Evolutionary conservation across 1,140 invertebrate genomes (phyloP).

Genomic region (Drosophila sproati): DNA sequence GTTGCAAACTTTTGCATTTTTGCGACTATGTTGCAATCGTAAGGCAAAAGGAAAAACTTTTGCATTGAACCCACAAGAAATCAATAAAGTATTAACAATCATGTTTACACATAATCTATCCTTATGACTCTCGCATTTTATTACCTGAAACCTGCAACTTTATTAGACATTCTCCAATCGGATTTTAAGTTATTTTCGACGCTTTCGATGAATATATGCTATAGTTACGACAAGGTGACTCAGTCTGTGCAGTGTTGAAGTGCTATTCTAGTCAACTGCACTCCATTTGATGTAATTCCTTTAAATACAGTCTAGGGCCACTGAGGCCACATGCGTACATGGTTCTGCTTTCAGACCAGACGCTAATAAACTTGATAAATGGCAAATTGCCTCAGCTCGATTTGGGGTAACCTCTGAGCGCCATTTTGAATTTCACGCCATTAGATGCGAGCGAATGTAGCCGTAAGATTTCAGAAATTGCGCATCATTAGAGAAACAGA

Average conservation of each 20-base stretch:
- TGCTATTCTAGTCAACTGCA: conserved; percentile 20
- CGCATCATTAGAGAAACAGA: conserved; percentile 61
- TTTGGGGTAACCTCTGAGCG: conserved; percentile 37
- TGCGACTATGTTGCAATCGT: conserved; percentile 19
- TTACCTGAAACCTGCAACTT: too few species aligned
- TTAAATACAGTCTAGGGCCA: conserved; percentile 5
- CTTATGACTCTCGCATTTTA: neutral
- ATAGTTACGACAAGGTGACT: conserved; percentile 6
- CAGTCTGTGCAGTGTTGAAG: neutral
- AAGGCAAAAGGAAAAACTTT: neutral
- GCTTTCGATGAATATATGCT: neutral
- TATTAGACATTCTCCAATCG: too few species aligned
- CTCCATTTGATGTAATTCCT: conserved; percentile 15
- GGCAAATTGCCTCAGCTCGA: conserved; percentile 49
- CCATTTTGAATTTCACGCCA: conserved; percentile 81
- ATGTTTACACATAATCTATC: neutral
- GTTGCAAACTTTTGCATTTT: conserved; percentile 3
- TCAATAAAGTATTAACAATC: neutral
- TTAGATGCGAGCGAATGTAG: conserved; percentile 59
- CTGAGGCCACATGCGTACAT: conserved; percentile 9
- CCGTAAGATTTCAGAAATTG: conserved; percentile 75
- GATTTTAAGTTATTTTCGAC: too few species aligned
- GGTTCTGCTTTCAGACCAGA: conserved; percentile 22
- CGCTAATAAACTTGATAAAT: conserved; percentile 82
- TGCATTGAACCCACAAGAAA: neutral